phyloP scores from a whole-genome alignment of 2,888 invertebrate genomes.

The Cephus runcator region DNA sequence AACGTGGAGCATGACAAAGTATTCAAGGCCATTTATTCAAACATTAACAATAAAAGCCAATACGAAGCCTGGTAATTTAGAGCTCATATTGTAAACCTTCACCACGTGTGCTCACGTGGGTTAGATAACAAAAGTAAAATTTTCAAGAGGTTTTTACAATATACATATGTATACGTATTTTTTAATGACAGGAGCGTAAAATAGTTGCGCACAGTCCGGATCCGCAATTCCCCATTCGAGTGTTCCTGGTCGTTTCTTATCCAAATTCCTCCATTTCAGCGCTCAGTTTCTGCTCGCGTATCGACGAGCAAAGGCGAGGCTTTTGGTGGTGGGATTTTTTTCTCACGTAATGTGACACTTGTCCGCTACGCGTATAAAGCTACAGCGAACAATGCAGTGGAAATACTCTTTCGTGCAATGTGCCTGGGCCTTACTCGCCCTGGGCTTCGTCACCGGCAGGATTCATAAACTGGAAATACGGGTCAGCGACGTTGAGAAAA shows the following conservation, averaged over 20 bases:
- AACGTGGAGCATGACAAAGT: not conserved
- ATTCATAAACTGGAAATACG: conserved; percentile 73
- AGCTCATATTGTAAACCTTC: not conserved
- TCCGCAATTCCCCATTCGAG: conserved; percentile 14
- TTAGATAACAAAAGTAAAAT: not conserved
- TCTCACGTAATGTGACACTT: conserved; percentile 41
- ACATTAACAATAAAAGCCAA: not conserved
- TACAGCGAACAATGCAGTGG: conserved; percentile 33
- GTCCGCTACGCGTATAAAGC: not conserved
- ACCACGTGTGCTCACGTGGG: not conserved
- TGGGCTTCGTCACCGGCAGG: conserved; percentile 54
- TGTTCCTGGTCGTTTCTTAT: not conserved
- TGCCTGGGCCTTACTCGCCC: conserved; percentile 34
- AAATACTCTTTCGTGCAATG: conserved; percentile 25
- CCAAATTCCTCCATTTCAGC: not conserved
- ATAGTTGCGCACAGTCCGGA: not conserved
- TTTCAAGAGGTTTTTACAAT: not conserved
- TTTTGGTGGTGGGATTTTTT: conserved; percentile 13
- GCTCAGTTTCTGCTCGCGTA: conserved; percentile 44
- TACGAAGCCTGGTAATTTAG: not conserved
- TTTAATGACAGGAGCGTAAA: not conserved
- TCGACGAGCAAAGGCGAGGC: conserved; percentile 31
- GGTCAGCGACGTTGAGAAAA: conserved; percentile 60
- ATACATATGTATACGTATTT: not conserved
- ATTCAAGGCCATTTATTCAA: not conserved